phyloP scores from a whole-genome alignment of 37 sponge, comb jelly and placozoan genomes.

The Cladorhizidae sp. region DNA sequence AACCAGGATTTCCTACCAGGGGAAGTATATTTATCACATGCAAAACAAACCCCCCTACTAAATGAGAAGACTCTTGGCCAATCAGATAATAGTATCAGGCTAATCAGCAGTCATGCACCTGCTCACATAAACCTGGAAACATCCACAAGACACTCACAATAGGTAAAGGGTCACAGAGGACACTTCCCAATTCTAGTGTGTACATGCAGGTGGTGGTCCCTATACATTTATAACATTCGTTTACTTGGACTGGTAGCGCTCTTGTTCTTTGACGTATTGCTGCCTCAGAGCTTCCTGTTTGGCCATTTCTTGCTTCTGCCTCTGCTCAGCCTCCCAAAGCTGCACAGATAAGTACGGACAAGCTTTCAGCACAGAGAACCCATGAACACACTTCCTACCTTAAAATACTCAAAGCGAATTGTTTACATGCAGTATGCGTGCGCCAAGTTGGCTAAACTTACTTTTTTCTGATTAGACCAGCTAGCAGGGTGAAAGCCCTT shows the following conservation, averaged over 20 bases:
- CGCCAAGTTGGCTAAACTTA: not conserved
- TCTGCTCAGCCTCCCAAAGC: slow-evolving; percentile 85
- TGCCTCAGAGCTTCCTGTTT: slow-evolving; percentile 66
- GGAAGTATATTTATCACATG: too few relatives aligned
- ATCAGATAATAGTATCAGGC: too few relatives aligned
- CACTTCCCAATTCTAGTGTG: too few relatives aligned
- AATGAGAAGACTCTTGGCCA: too few relatives aligned
- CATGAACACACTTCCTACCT: not conserved
- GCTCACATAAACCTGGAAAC: too few relatives aligned
- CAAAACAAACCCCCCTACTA: too few relatives aligned
- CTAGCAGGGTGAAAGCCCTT: slow-evolving; percentile 59
- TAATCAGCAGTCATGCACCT: too few relatives aligned
- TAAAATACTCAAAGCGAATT: not conserved
- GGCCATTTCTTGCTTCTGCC: slow-evolving; percentile 49
- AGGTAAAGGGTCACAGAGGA: too few relatives aligned
- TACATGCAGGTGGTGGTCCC: not conserved
- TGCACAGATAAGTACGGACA: too few relatives aligned
- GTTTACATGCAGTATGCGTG: not conserved
- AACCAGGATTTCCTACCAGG: too few relatives aligned
- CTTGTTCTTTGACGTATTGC: slow-evolving; percentile 92
- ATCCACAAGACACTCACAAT: too few relatives aligned
- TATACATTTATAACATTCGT: not conserved
- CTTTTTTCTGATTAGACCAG: slow-evolving; percentile 14
- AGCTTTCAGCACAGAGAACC: too few relatives aligned
- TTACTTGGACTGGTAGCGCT: slow-evolving; percentile 74